These are phyloP conservation scores for Zaprionus taronus DNA, from an alignment of 1,140 invertebrate species.

Conservation along the genomic window DNA sequence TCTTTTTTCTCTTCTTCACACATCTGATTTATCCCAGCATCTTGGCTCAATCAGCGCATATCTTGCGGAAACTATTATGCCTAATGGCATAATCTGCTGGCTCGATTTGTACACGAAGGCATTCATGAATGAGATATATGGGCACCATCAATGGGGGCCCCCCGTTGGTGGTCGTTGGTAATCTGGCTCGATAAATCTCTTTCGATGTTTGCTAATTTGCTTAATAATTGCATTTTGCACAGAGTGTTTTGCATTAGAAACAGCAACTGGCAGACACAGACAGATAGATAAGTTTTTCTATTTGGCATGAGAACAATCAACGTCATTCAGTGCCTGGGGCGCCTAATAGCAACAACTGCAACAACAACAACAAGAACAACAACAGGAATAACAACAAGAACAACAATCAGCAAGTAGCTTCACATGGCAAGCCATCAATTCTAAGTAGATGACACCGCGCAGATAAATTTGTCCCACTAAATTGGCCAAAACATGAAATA, in stretches of 20 bases:
- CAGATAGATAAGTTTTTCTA: slow-evolving; percentile 52
- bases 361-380: slow-evolving; percentile 29
- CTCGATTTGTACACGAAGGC: slow-evolving; percentile 55
- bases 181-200: slow-evolving; percentile 62
- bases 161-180: slow-evolving; percentile 51
- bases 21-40: slow-evolving; percentile 22
- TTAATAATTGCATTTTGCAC: slow-evolving; percentile 76
- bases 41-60: slow-evolving; percentile 16
- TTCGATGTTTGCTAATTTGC: slow-evolving; percentile 79
- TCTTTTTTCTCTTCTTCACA: neutral
- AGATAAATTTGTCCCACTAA: slow-evolving; percentile 85
- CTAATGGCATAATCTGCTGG: slow-evolving; percentile 60
- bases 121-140: slow-evolving; percentile 66
- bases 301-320: slow-evolving; percentile 70
- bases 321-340: slow-evolving; percentile 63
- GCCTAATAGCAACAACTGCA: slow-evolving; percentile 71
- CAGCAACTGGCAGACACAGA: slow-evolving; percentile 34
- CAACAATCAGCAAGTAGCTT: slow-evolving; percentile 49
- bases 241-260: slow-evolving; percentile 59
- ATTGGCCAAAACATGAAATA: slow-evolving; percentile 85
- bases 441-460: slow-evolving; percentile 84
- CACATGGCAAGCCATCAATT: slow-evolving; percentile 81
- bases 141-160: slow-evolving; percentile 66
- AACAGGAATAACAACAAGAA: slow-evolving; percentile 33
- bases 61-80: slow-evolving; percentile 63